Evolutionary conservation across 2,113 vertebrate species (phyloP).

Genomic region (Notiomystis cincta): DNA sequence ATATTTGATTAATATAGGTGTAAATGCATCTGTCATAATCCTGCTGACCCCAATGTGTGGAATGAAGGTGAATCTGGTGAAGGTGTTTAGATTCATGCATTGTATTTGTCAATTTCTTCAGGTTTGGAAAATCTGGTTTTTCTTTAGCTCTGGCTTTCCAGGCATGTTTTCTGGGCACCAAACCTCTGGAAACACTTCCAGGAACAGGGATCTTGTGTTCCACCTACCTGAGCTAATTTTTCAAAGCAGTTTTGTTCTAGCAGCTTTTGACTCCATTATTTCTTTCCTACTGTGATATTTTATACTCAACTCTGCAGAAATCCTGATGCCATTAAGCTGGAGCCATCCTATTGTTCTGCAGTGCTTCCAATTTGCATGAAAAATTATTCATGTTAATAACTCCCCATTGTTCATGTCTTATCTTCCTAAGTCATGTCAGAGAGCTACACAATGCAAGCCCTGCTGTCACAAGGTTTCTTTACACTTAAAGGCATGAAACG

Average conservation of each 20-base stretch:
- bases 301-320: not conserved
- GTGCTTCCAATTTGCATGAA: conserved; percentile 23
- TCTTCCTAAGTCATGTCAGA: conserved; percentile 20
- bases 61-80: not conserved
- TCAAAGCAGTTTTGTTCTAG: not conserved
- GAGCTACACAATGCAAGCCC: not conserved
- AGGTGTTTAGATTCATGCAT: not conserved
- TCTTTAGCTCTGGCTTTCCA: not conserved
- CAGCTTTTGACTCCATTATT: not conserved
- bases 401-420: conserved; percentile 33
- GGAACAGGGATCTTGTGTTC: not conserved
- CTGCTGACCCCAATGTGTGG: not conserved
- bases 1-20: not conserved
- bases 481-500: not conserved
- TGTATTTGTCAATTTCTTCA: not conserved
- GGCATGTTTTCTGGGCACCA: not conserved
- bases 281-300: not conserved
- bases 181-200: not conserved
- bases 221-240: not conserved
- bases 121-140: not conserved
- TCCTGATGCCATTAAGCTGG: not conserved
- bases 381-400: conserved; percentile 40
- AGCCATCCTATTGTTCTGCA: not conserved
- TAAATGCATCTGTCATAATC: not conserved
- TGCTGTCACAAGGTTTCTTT: not conserved